Evolutionary conservation across 2,888 invertebrate species (phyloP), one percentile per base, ranked within the genome.

Genomic region (Nematopogon swammerdamellus): DNA sequence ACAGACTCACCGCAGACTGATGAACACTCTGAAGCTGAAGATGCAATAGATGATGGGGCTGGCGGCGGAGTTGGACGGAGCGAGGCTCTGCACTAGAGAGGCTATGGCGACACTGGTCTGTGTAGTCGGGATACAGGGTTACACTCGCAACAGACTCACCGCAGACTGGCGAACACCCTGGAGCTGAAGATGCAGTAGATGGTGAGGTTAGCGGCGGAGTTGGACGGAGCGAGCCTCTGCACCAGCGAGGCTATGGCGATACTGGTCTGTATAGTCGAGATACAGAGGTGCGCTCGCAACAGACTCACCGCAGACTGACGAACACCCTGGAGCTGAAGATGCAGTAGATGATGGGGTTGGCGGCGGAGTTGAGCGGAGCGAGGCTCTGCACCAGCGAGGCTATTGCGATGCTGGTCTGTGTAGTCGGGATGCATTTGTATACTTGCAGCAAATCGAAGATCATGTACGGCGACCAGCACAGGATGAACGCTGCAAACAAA

Each of bases 381-480:
- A 96, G 72, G 64, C 94, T 95, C 69, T 96, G 95, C 53, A 96
- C 90, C 63, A 96, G 92, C 1, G 94, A 92, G 19, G 93, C 91
- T 30, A 95, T 84, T 1, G 94, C 94, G 14, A 88, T 81, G 65
- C 87, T 89, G 20, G 86, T 87, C 67, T 92, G 91, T 6, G 90
- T 88, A 52, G 74, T 73, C 2, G 92, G 91, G 55, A 94, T 86
- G 65, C 88, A 85, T n/a, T 86, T 91, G 69, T 89, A 95, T 44
- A 95, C 94, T 82, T 94, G 92, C 3, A 95, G 85, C 50, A 95
- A 74, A 68, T 95, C 93, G 72, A 93, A 96, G 50, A 96, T 84
- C 68, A 96, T 92, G 75, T 94, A 97, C 0, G 96, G 96, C 50
- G 93, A 93, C 95, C 96, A 96, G 76, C 96, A 96, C 8, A 95